phyloP scores from a whole-genome alignment of 2,113 vertebrate species.

The Reinhardtius hippoglossoides region DNA sequence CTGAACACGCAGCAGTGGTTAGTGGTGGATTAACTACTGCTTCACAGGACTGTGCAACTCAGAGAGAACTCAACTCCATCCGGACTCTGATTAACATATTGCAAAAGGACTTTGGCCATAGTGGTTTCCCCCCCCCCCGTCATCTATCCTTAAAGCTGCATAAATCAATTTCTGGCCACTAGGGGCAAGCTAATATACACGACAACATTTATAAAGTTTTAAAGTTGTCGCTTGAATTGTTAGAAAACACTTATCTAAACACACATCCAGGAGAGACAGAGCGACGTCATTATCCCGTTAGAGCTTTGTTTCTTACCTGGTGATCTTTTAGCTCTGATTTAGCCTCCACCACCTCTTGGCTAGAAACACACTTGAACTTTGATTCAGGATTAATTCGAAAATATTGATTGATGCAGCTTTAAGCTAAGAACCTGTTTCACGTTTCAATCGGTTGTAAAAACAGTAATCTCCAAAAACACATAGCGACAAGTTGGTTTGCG shows the following conservation, averaged over 20 bases:
- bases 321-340: background rate
- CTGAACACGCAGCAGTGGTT: slow-evolving; percentile 18
- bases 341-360: background rate
- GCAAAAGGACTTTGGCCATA: background rate
- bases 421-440: background rate
- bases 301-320: background rate
- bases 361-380: background rate
- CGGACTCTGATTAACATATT: background rate
- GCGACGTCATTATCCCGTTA: too few relatives aligned
- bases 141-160: slow-evolving; percentile 8
- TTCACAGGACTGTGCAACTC: background rate
- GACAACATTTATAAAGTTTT: too few relatives aligned
- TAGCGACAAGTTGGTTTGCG: background rate
- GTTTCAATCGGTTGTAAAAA: slow-evolving; percentile 19
- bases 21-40: background rate
- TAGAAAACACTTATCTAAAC: background rate
- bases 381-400: background rate
- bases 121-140: background rate
- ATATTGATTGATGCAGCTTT: slow-evolving; percentile 22
- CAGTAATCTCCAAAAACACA: background rate
- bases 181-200: too few relatives aligned
- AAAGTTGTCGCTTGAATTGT: too few relatives aligned
- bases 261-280: background rate
- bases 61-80: background rate
- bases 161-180: background rate